A percentile compares a stretch with the other conserved stretches of the same genome.
These are phyloP conservation scores for Phaenicophaeus curvirostris DNA, from an alignment of 2,797 vertebrate genomes.

Conservation along the genomic window DNA sequence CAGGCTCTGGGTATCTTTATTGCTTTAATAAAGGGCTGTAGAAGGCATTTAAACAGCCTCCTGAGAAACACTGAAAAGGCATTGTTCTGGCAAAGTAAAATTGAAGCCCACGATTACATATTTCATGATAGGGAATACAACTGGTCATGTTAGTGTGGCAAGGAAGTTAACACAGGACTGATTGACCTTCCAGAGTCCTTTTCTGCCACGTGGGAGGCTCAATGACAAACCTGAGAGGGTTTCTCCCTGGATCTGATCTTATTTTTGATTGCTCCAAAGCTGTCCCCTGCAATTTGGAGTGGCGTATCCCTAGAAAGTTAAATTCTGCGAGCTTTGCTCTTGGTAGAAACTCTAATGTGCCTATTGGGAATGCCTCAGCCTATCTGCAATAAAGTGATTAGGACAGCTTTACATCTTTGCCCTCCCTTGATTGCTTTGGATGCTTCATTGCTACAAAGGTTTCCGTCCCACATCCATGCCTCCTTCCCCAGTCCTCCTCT, in stretches of 20 bases:
- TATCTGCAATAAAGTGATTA: neutral
- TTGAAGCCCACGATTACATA: conserved; percentile 2
- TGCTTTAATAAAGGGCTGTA: conserved; percentile 43
- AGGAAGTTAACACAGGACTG: neutral
- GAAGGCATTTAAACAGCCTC: conserved; percentile 36
- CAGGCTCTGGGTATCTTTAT: conserved; percentile 8
- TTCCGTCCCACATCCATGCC: neutral
- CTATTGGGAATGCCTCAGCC: neutral
- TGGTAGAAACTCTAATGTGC: neutral
- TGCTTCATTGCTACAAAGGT: neutral
- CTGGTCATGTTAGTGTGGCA: neutral
- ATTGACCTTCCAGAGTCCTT: conserved; percentile 13
- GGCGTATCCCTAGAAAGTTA: neutral
- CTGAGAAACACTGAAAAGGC: neutral
- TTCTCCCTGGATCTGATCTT: neutral
- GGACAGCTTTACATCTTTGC: neutral
- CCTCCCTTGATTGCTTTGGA: neutral
- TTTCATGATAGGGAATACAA: neutral
- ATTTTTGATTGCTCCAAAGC: conserved; percentile 14
- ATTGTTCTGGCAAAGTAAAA: neutral
- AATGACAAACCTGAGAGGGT: neutral
- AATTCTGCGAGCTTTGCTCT: conserved; percentile 9
- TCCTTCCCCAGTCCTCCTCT: neutral
- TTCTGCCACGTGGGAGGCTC: neutral
- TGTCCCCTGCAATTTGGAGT: neutral